A percentile compares a stretch with the other conserved stretches of the same genome.
Conservation (phyloP, 2,113 vertebrate genomes). For the Oryzias curvinotus region DNA sequence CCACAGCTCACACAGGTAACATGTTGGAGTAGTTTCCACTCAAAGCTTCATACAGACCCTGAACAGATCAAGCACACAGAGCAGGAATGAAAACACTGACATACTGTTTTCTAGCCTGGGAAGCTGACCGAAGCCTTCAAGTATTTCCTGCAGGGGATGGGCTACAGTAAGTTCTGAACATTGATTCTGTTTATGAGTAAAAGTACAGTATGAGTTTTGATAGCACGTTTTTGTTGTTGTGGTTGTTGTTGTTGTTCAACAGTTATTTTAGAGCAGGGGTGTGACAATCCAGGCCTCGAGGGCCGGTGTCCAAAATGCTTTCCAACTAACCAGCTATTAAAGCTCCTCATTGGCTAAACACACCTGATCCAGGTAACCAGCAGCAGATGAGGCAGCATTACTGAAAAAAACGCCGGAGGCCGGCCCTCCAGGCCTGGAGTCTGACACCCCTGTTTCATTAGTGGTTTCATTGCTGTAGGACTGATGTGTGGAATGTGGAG, state of each 20-base stretch:
- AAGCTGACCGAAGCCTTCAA: constrained; percentile 98
- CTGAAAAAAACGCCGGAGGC: too few relatives aligned
- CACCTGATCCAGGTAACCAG: too few relatives aligned
- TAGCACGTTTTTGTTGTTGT: neutral
- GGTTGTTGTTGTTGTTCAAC: neutral
- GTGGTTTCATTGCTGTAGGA: neutral
- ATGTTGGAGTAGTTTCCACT: too few relatives aligned
- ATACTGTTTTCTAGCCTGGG: constrained; percentile 82
- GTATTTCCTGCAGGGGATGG: constrained; percentile 99
- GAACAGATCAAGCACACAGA: neutral
- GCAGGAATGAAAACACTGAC: neutral
- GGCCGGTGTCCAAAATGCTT: too few relatives aligned
- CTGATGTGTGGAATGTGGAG: constrained; percentile 35
- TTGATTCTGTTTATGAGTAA: neutral
- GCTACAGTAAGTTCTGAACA: constrained; percentile 89
- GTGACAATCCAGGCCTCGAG: too few relatives aligned
- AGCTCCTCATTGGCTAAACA: too few relatives aligned
- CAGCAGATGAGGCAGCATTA: too few relatives aligned
- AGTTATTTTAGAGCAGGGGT: neutral
- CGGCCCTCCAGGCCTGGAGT: too few relatives aligned
- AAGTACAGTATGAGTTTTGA: neutral
- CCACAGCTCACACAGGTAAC: constrained; percentile 97
- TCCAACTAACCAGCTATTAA: too few relatives aligned
- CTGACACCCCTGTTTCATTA: too few relatives aligned
- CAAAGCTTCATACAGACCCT: neutral